Evolutionary conservation across 2,113 vertebrate species (phyloP).

Genomic region (Laterallus jamaicensis): DNA sequence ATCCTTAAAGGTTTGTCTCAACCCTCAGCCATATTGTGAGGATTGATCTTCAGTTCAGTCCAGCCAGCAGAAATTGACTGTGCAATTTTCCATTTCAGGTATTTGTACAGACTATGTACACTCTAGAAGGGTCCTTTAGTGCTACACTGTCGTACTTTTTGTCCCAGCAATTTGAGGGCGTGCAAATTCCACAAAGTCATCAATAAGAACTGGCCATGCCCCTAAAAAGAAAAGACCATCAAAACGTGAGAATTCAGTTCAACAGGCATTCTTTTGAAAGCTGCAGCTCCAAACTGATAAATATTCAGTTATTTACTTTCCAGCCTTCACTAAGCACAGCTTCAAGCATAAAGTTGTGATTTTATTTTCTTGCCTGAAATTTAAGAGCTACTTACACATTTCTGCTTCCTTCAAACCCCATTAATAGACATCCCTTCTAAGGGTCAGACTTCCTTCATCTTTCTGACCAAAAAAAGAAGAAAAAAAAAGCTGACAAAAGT

Average conservation of each 20-base stretch:
- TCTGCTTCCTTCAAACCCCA: background rate
- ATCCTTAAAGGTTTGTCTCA: slow-evolving; percentile 82
- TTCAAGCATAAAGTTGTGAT: background rate
- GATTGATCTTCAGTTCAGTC: slow-evolving; percentile 86
- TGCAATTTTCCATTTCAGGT: slow-evolving; percentile 82
- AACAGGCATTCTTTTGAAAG: background rate
- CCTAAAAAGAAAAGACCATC: slow-evolving; percentile 55
- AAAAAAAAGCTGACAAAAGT: background rate
- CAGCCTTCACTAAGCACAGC: background rate
- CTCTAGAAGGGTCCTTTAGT: slow-evolving; percentile 79
- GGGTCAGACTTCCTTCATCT: background rate
- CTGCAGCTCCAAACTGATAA: background rate
- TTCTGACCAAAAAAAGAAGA: background rate
- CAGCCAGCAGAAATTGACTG: slow-evolving; percentile 87
- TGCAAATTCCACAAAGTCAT: slow-evolving; percentile 93
- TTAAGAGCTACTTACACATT: background rate
- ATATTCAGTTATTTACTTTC: background rate
- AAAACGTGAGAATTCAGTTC: background rate
- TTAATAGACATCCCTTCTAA: background rate
- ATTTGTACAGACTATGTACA: slow-evolving; percentile 88
- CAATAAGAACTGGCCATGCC: slow-evolving; percentile 89
- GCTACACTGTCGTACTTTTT: slow-evolving; percentile 89
- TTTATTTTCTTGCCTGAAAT: background rate
- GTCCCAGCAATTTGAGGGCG: slow-evolving; percentile 89
- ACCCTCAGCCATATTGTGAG: slow-evolving; percentile 77